Evolutionary conservation across 2,888 invertebrate species (phyloP).

Genomic region (Incurvaria masculella): DNA sequence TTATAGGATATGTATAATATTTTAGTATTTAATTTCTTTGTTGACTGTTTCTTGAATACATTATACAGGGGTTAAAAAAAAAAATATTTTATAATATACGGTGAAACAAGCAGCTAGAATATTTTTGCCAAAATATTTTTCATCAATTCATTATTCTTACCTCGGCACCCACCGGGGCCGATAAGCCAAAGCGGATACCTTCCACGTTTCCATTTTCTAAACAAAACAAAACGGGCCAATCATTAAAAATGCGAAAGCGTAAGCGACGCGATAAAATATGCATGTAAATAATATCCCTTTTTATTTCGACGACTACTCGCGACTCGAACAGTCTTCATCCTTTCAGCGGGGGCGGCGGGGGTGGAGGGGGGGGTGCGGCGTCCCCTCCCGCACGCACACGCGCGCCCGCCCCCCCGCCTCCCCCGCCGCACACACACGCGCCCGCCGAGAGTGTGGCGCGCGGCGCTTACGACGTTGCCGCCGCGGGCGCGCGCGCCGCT

Average conservation of each 20-base stretch:
- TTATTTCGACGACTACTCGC: conserved; percentile 54
- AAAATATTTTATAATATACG: too few relatives aligned
- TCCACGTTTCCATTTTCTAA: neutral
- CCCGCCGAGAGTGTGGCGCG: conserved; percentile 30
- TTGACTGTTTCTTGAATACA: too few relatives aligned
- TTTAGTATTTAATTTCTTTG: too few relatives aligned
- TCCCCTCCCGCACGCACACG: conserved; percentile 12
- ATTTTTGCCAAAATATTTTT: too few relatives aligned
- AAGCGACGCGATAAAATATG: conserved; percentile 57
- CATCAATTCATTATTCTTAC: too few relatives aligned
- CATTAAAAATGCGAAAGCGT: conserved; percentile 58
- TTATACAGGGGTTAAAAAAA: too few relatives aligned
- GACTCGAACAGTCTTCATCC: neutral
- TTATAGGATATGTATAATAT: too few relatives aligned
- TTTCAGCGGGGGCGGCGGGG: too few relatives aligned
- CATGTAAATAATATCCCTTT: conserved; percentile 58
- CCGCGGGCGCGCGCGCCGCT: conserved; percentile 53
- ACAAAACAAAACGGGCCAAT: neutral
- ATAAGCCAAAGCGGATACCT: too few relatives aligned
- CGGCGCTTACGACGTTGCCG: conserved; percentile 45
- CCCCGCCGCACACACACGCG: conserved; percentile 35
- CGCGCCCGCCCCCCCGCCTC: conserved; percentile 26
- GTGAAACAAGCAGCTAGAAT: too few relatives aligned
- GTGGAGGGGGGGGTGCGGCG: too few relatives aligned
- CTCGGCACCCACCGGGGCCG: too few relatives aligned